These are phyloP conservation scores for Papilio polyxenes DNA, from an alignment of 1,140 invertebrate genomes.

Conservation along the genomic window DNA sequence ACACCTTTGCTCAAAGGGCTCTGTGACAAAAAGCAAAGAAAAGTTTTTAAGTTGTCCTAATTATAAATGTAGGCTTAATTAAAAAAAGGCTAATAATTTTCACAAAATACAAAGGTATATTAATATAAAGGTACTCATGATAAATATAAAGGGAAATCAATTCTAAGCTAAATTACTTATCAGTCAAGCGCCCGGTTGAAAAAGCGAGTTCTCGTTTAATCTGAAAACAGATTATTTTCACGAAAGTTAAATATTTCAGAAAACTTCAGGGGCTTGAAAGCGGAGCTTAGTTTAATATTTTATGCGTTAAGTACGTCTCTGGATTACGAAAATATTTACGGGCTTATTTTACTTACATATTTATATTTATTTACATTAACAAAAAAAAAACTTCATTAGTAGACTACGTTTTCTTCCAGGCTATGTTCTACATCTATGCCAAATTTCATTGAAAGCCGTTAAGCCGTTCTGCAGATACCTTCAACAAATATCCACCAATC, in stretches of 20 bases:
- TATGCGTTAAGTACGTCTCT: not conserved
- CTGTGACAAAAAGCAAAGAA: too few relatives aligned
- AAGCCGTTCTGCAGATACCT: too few relatives aligned
- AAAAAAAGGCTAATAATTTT: not conserved
- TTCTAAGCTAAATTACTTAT: not conserved
- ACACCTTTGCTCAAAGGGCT: too few relatives aligned
- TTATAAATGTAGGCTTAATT: not conserved
- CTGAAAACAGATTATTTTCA: not conserved
- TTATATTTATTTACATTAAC: not conserved
- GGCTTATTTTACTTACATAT: not conserved
- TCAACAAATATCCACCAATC: too few relatives aligned
- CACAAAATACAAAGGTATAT: not conserved
- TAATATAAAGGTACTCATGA: not conserved
- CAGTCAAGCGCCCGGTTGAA: not conserved
- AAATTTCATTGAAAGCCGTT: too few relatives aligned
- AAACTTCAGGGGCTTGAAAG: too few relatives aligned
- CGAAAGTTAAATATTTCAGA: not conserved
- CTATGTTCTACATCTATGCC: too few relatives aligned
- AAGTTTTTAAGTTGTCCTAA: not conserved
- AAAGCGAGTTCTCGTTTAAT: not conserved
- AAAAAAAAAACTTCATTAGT: too few relatives aligned
- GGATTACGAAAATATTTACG: conserved; percentile 8
- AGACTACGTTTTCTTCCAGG: too few relatives aligned
- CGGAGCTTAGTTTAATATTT: conserved; percentile 8
- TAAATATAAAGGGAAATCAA: not conserved